phyloP scores from a whole-genome alignment of 1,140 invertebrate species.

The Solenopsis invicta region DNA sequence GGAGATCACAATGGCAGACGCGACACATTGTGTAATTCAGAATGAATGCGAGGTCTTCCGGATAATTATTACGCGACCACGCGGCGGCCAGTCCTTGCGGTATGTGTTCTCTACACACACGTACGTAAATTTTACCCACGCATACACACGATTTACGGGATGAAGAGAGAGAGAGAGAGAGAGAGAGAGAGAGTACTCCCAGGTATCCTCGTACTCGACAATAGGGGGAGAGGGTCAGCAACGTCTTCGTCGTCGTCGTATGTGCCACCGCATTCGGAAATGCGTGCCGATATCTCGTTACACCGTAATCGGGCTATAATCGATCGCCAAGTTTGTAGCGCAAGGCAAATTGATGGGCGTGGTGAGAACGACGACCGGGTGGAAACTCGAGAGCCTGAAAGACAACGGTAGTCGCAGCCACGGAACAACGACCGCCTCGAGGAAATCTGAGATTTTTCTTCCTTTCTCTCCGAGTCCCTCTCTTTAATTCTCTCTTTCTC shows the following conservation, averaged over 20 bases:
- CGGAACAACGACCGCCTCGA: constrained; percentile 51
- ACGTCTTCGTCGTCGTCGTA: constrained; percentile 9
- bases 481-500: constrained; percentile 27
- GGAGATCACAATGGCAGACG: constrained; percentile 58
- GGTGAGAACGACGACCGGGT: constrained; percentile 76
- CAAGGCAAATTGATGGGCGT: constrained; percentile 79
- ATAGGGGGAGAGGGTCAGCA: constrained; percentile 49
- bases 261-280: constrained; percentile 51
- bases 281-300: constrained; percentile 79
- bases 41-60: constrained; percentile 61
- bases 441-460: constrained; percentile 81
- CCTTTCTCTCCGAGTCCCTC: constrained; percentile 65
- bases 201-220: constrained; percentile 46
- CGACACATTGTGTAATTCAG: constrained; percentile 75
- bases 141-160: constrained; percentile 23
- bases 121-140: not conserved
- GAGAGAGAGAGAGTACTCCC: too few species aligned
- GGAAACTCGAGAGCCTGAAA: constrained; percentile 79
- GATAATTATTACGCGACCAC: constrained; percentile 73
- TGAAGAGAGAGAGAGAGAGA: not conserved
- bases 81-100: constrained; percentile 3
- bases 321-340: constrained; percentile 75
- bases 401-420: constrained; percentile 64
- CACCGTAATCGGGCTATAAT: constrained; percentile 82
- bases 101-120: constrained; percentile 45